phyloP scores from a whole-genome alignment of 37 sponge, comb jelly and placozoan genomes.

The Halichondria panicea region DNA sequence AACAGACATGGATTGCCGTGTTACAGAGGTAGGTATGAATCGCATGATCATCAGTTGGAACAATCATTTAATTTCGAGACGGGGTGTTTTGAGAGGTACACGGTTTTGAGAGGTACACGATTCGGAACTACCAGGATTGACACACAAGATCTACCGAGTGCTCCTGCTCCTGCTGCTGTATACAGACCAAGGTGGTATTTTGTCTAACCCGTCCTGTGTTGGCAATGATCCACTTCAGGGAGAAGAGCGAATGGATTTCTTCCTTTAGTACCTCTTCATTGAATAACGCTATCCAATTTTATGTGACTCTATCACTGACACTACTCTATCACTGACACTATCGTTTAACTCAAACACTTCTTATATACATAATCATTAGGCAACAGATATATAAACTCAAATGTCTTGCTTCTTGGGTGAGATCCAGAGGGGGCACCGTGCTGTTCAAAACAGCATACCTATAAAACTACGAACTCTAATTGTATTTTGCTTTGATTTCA shows the following conservation, averaged over 20 bases:
- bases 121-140: background rate
- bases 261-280: background rate
- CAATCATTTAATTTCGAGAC: background rate
- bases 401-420: too few relatives aligned
- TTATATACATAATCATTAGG: too few relatives aligned
- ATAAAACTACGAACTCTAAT: too few relatives aligned
- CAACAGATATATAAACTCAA: too few relatives aligned
- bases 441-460: too few relatives aligned
- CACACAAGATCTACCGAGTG: background rate
- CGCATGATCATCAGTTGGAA: constrained; percentile 9
- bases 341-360: too few relatives aligned
- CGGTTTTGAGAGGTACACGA: background rate
- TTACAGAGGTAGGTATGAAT: constrained; percentile 8
- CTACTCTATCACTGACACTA: too few relatives aligned
- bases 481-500: too few relatives aligned
- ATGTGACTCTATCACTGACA: too few relatives aligned
- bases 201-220: background rate
- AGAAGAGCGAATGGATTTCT: background rate
- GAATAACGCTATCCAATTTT: background rate
- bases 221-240: constrained; percentile 5
- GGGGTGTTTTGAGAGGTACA: constrained; percentile 5
- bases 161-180: background rate
- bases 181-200: constrained; percentile 4
- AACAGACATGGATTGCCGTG: background rate
- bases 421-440: too few relatives aligned